A percentile compares a stretch with the other conserved stretches of the same genome.
Evolutionary conservation across 1,140 invertebrate genomes (phyloP).

Genomic region (Danaus plexippus): DNA sequence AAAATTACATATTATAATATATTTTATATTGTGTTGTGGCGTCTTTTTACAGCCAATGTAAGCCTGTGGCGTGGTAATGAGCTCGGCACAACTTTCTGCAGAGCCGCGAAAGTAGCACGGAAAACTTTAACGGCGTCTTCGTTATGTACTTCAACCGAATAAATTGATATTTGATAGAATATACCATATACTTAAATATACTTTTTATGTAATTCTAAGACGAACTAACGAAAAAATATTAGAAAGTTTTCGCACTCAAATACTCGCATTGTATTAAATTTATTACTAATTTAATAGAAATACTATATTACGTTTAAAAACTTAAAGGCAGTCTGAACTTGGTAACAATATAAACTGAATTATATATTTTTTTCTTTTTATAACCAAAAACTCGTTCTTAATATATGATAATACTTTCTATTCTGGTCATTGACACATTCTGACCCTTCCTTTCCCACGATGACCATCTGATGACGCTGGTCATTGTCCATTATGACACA

Average conservation of each 20-base stretch:
- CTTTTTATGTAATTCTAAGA: too few relatives aligned
- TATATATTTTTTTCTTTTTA: too few relatives aligned
- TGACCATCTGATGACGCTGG: constrained; percentile 21
- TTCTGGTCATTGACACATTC: constrained; percentile 6
- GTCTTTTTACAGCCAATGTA: constrained; percentile 22
- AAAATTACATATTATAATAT: constrained; percentile 3
- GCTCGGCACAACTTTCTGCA: constrained; percentile 69
- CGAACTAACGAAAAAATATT: neutral
- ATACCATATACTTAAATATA: neutral
- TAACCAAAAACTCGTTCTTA: too few relatives aligned
- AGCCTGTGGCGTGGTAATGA: constrained; percentile 48
- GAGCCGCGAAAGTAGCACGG: constrained; percentile 71
- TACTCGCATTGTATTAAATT: too few relatives aligned
- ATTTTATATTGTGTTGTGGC: constrained; percentile 6
- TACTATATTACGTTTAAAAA: too few relatives aligned
- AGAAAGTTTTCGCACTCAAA: too few relatives aligned
- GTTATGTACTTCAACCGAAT: constrained; percentile 21
- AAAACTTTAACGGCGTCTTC: constrained; percentile 70
- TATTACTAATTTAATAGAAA: too few relatives aligned
- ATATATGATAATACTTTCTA: neutral
- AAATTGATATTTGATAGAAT: constrained; percentile 36
- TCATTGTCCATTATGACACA: too few relatives aligned
- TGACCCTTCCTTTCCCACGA: constrained; percentile 25
- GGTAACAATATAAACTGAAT: too few relatives aligned
- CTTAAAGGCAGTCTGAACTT: too few relatives aligned